Conservation (phyloP, 2,888 invertebrate genomes). For the Asteroscopus sphinx region DNA sequence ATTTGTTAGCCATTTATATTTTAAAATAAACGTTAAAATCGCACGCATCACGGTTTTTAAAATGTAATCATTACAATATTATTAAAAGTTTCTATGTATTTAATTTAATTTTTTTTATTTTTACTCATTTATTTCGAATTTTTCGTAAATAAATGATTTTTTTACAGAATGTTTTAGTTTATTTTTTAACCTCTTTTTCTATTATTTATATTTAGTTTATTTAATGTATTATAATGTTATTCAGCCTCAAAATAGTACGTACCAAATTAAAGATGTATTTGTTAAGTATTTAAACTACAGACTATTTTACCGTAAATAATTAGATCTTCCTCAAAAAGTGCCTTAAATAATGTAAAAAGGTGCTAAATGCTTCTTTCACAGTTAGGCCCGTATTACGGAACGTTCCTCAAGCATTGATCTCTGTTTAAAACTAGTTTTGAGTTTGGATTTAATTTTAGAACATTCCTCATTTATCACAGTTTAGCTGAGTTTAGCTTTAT, state of each 20-base stretch:
- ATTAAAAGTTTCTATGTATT: slow-evolving; percentile 26
- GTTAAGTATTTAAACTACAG: slow-evolving; percentile 1
- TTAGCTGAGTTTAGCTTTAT: no score
- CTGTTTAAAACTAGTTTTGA: no score
- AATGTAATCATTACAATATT: slow-evolving; percentile 40
- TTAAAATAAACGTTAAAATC: slow-evolving; percentile 35
- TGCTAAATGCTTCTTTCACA: no score
- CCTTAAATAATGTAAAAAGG: slow-evolving; percentile 7
- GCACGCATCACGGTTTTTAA: slow-evolving; percentile 40
- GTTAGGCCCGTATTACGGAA: no score
- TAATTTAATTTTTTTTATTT: slow-evolving; percentile 34
- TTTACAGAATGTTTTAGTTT: slow-evolving; percentile 25
- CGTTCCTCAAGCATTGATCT: no score
- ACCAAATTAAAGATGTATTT: not conserved
- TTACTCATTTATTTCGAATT: slow-evolving; percentile 53
- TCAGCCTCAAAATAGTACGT: no score
- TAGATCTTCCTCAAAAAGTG: slow-evolving; percentile 24
- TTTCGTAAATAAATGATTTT: slow-evolving; percentile 53
- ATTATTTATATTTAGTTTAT: not conserved
- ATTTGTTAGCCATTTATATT: slow-evolving; percentile 55
- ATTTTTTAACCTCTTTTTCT: slow-evolving; percentile 14
- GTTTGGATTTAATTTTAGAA: no score
- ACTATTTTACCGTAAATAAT: no score
- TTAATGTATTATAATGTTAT: not conserved
- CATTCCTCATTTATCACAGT: no score